Evolutionary conservation across 2,888 invertebrate genomes (phyloP).

Genomic region (Mayetiola destructor): DNA sequence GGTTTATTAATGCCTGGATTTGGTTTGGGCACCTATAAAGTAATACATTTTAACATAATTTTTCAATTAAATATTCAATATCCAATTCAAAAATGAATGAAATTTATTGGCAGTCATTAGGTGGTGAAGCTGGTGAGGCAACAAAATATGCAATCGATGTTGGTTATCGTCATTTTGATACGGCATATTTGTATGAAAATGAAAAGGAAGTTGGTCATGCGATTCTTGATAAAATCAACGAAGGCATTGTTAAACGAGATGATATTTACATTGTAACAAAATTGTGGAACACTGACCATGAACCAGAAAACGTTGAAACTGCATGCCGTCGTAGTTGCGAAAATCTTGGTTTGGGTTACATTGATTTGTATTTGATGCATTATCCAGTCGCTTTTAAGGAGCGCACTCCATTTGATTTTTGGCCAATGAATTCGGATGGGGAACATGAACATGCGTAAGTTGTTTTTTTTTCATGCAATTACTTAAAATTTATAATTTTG

Average conservation of each 20-base stretch:
- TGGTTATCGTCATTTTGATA: constrained; percentile 42
- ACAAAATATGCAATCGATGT: constrained; percentile 36
- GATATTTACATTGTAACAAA: constrained; percentile 33
- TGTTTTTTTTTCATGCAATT: neutral
- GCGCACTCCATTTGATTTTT: constrained; percentile 5
- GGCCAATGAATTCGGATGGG: constrained; percentile 6
- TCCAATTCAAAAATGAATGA: neutral
- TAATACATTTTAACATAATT: constrained; percentile 23
- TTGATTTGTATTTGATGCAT: constrained; percentile 71
- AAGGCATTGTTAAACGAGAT: constrained; percentile 34
- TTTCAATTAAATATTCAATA: neutral
- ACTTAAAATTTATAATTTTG: neutral
- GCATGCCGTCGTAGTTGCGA: constrained; percentile 48
- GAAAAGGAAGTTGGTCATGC: constrained; percentile 36
- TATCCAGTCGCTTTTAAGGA: constrained; percentile 56
- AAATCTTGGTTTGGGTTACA: constrained; percentile 52
- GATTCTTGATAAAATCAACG: constrained; percentile 32
- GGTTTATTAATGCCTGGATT: constrained; percentile 43
- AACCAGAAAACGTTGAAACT: constrained; percentile 47
- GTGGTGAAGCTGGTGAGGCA: constrained; percentile 17
- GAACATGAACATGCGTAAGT: constrained; percentile 1
- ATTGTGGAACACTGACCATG: constrained; percentile 38
- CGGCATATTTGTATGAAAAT: constrained; percentile 39
- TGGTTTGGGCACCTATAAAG: constrained; percentile 49
- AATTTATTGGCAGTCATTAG: neutral